phyloP scores from a whole-genome alignment of 2,797 vertebrate species.

The Oryzias sinensis region DNA sequence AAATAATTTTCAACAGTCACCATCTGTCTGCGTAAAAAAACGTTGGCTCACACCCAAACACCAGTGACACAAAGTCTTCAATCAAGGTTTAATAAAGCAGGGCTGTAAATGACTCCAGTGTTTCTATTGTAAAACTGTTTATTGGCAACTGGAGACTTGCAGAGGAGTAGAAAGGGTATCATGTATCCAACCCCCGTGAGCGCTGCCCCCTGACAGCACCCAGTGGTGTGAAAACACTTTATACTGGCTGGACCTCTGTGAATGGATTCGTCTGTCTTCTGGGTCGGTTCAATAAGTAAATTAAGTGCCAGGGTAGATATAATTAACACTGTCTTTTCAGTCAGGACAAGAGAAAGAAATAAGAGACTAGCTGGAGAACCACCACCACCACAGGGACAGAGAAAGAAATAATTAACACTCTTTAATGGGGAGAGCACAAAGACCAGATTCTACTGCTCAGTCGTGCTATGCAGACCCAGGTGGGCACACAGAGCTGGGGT shows the following conservation, averaged over 20 bases:
- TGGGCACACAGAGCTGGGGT: constrained; percentile 45
- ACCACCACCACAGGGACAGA: constrained; percentile 12
- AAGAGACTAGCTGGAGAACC: constrained; percentile 26
- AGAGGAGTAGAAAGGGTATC: constrained; percentile 53
- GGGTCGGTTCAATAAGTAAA: constrained; percentile 58
- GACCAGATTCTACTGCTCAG: constrained; percentile 57
- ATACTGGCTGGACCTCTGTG: constrained; percentile 62
- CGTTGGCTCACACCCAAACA: constrained; percentile 36
- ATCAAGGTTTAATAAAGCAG: constrained; percentile 52
- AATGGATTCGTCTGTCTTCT: constrained; percentile 68
- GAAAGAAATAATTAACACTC: constrained; percentile 47
- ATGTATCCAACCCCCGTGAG: constrained; percentile 40
- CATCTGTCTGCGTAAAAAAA: constrained; percentile 10
- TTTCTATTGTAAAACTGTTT: constrained; percentile 62
- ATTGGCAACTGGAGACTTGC: constrained; percentile 55
- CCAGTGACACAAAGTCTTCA: constrained; percentile 27
- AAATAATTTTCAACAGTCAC: constrained; percentile 19
- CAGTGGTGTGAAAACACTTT: constrained; percentile 67
- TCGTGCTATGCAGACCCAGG: constrained; percentile 46
- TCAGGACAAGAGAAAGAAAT: constrained; percentile 32
- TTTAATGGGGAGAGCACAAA: constrained; percentile 57
- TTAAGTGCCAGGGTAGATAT: constrained; percentile 43
- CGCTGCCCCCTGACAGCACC: constrained; percentile 47
- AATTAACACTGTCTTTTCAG: constrained; percentile 66
- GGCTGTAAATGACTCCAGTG: constrained; percentile 56